A percentile compares a stretch with the other conserved stretches of the same genome.
Conservation (phyloP, 2,797 vertebrate species). For the Poecilia velifera region DNA sequence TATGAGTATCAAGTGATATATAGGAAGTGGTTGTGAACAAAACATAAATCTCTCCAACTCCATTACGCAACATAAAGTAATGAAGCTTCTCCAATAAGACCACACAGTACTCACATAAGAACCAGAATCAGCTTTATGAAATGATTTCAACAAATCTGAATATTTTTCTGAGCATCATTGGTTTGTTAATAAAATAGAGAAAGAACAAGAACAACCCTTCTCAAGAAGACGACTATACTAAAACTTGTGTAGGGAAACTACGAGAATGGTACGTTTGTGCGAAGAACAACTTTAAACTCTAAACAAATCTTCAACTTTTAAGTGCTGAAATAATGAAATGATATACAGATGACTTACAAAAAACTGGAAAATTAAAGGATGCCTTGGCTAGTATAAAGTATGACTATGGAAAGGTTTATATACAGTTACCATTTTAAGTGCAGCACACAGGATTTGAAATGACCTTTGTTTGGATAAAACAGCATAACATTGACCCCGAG, state of each 20-base stretch:
- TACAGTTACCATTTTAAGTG: neutral
- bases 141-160: neutral
- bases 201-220: neutral
- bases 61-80: neutral
- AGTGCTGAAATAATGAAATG: neutral
- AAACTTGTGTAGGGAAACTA: neutral
- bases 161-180: neutral
- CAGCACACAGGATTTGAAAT: neutral
- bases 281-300: neutral
- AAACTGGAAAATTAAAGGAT: neutral
- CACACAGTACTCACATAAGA: neutral
- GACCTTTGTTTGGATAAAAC: neutral
- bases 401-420: neutral
- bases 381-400: neutral
- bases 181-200: neutral
- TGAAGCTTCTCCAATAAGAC: neutral
- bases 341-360: neutral
- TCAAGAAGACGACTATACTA: neutral
- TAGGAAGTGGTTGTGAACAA: neutral
- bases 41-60: neutral
- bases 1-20: neutral
- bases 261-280: neutral
- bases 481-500: neutral
- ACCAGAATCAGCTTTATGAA: neutral
- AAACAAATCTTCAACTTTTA: neutral